Evolutionary conservation across 2,797 vertebrate genomes (phyloP).

Genomic region (Tamandua tetradactyla): DNA sequence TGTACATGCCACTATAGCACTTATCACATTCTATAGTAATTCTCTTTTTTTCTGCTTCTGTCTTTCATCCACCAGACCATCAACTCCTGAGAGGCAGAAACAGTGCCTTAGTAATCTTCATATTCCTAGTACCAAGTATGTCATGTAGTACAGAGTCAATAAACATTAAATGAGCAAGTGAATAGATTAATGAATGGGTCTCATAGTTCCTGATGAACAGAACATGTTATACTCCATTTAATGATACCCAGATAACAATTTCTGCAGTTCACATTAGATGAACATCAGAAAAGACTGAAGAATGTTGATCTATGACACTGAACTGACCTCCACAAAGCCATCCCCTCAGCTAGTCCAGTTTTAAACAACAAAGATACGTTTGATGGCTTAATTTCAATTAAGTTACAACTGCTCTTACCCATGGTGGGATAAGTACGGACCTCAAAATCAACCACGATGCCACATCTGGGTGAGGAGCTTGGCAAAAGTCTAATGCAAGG

Average conservation of each 20-base stretch:
- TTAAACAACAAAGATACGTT: background rate
- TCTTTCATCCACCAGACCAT: background rate
- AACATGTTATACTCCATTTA: background rate
- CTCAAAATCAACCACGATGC: background rate
- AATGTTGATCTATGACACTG: background rate
- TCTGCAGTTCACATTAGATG: background rate
- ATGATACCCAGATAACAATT: background rate
- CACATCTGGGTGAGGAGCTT: background rate
- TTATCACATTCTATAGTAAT: background rate
- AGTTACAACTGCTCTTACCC: conserved; percentile 19
- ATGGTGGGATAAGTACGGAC: background rate
- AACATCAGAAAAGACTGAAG: background rate
- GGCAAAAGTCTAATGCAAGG: conserved; percentile 1
- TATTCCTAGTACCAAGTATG: background rate
- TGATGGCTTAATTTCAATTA: conserved; percentile 43
- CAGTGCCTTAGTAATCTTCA: background rate
- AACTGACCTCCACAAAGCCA: background rate
- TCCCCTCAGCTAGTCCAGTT: background rate
- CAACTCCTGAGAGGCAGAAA: background rate
- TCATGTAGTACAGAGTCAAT: background rate
- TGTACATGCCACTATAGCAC: background rate
- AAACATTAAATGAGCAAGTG: background rate
- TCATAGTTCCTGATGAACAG: background rate
- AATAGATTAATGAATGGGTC: background rate
- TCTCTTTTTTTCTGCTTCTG: background rate